Evolutionary conservation across 2,797 vertebrate genomes (phyloP).

Genomic region (Agapornis canus): DNA sequence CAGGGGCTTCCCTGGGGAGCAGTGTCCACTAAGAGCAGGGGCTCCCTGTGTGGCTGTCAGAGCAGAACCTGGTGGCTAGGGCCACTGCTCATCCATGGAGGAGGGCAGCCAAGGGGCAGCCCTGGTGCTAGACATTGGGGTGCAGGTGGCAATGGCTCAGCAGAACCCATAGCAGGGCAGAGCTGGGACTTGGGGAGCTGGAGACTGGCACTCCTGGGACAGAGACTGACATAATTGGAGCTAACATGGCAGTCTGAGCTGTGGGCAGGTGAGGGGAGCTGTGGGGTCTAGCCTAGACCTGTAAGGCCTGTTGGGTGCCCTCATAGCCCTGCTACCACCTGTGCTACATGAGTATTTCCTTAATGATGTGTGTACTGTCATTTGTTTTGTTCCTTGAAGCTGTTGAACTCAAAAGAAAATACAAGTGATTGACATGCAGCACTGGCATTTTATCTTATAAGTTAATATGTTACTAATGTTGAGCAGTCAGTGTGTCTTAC

Average conservation of each 20-base stretch:
- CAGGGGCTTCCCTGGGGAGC: rapidly evolving
- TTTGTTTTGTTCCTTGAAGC: neutral
- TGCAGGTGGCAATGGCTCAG: rapidly evolving
- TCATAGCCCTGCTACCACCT: neutral
- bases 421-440: no score
- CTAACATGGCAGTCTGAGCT: rapidly evolving
- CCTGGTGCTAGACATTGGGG: neutral
- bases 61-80: neutral
- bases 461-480: neutral
- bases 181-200: neutral
- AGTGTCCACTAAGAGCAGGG: neutral
- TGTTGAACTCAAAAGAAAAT: neutral
- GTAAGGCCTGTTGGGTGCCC: neutral
- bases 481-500: neutral
- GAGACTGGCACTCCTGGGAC: rapidly evolving
- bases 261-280: rapidly evolving
- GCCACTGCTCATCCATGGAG: neutral
- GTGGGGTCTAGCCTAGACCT: rapidly evolving
- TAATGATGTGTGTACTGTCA: neutral
- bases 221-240: rapidly evolving
- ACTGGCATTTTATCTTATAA: neutral
- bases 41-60: neutral
- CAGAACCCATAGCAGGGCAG: neutral
- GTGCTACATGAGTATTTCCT: neutral
- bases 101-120: neutral